A percentile compares a stretch with the other conserved stretches of the same genome.
Evolutionary conservation across 2,888 invertebrate species (phyloP).

Genomic region (Apantesis nais): DNA sequence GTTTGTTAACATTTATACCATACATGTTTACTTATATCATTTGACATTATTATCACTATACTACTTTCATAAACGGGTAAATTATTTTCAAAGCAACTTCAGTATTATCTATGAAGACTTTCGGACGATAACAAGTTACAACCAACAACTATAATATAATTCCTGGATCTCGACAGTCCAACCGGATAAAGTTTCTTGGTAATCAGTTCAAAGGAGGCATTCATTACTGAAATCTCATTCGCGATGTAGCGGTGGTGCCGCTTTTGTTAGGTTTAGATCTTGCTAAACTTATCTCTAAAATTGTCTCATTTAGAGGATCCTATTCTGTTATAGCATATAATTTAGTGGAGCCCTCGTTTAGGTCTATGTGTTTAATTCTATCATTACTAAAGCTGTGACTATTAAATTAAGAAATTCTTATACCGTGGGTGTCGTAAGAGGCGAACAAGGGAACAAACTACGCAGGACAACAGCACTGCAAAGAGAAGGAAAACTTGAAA

Average conservation of each 20-base stretch:
- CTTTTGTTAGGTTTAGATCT: neutral
- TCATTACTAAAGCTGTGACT: neutral
- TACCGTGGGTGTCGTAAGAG: too few species aligned
- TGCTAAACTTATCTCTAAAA: neutral
- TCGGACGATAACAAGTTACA: slow-evolving; percentile 1
- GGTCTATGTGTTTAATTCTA: neutral
- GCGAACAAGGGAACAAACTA: too few species aligned
- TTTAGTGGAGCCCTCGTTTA: neutral
- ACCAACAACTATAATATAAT: neutral
- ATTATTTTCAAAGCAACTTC: neutral
- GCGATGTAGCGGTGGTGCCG: neutral
- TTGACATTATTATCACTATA: neutral
- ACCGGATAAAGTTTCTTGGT: slow-evolving; percentile 11
- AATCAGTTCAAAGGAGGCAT: slow-evolving; percentile 9
- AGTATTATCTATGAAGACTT: neutral
- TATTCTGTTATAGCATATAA: neutral
- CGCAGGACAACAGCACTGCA: too few species aligned
- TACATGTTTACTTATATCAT: neutral
- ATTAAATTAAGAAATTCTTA: too few species aligned
- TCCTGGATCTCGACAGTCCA: slow-evolving; percentile 5
- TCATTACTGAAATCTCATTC: neutral
- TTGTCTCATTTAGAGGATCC: neutral
- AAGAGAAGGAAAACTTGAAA: too few species aligned
- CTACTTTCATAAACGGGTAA: neutral
- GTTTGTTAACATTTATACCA: too few species aligned